These are phyloP conservation scores for Pedetes capensis DNA, from an alignment of 2,113 vertebrate genomes.

Conservation along the genomic window DNA sequence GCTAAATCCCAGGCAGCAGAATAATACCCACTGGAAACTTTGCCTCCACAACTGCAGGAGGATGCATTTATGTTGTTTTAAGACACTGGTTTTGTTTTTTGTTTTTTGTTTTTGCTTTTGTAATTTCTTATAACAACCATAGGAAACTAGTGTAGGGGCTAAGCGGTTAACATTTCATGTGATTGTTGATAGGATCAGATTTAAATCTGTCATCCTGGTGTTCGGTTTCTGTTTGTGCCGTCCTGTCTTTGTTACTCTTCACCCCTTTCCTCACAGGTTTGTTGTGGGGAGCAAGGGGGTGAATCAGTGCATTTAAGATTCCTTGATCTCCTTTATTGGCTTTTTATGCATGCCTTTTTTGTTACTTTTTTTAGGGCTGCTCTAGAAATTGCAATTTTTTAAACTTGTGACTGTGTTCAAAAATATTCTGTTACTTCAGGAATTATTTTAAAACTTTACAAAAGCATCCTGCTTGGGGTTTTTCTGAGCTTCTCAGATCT, in stretches of 20 bases:
- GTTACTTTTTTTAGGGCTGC: constrained; percentile 18
- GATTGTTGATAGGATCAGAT: neutral
- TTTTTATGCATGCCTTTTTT: neutral
- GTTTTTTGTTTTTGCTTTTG: neutral
- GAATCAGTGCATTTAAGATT: neutral
- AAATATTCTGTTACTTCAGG: neutral
- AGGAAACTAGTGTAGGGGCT: neutral
- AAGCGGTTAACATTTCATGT: neutral
- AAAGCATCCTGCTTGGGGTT: neutral
- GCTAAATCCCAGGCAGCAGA: no score
- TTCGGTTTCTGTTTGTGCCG: neutral
- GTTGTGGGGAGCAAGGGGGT: neutral
- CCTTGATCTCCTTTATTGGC: neutral
- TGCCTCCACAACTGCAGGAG: neutral
- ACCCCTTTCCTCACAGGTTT: neutral
- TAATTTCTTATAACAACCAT: neutral
- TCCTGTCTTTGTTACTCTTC: neutral
- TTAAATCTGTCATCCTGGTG: neutral
- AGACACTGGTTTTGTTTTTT: neutral
- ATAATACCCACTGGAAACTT: neutral
- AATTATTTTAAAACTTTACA: constrained; percentile 45
- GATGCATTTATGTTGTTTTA: neutral
- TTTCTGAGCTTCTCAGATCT: neutral
- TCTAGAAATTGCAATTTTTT: constrained; percentile 25
- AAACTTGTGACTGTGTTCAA: neutral